These are phyloP conservation scores for Diploptera punctata DNA, from an alignment of 2,888 invertebrate species.

Conservation along the genomic window DNA sequence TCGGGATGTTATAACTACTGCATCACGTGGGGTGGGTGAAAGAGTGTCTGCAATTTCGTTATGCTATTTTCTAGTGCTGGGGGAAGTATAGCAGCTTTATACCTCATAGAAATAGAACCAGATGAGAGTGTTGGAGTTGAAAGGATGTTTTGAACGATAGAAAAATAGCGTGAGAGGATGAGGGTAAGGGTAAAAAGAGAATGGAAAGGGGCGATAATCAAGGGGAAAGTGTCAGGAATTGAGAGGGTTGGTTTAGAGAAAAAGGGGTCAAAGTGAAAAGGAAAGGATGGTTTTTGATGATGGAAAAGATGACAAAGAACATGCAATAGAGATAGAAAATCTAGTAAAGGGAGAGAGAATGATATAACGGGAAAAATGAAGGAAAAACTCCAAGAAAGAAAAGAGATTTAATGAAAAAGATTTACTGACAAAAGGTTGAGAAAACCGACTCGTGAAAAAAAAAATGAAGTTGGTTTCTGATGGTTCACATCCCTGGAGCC, in stretches of 20 bases:
- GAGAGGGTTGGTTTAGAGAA: neutral
- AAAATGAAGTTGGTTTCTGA: constrained; percentile 11
- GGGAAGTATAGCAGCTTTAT: neutral
- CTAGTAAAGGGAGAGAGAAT: neutral
- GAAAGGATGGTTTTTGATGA: neutral
- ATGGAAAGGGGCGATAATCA: too few species aligned
- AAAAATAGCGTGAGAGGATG: neutral
- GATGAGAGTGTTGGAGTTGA: neutral
- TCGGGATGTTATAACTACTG: constrained; percentile 10
- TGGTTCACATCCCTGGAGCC: constrained; percentile 2
- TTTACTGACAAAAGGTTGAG: constrained; percentile 35
- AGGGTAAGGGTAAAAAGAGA: neutral
- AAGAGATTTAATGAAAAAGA: constrained; percentile 35
- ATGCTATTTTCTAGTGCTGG: constrained; percentile 11
- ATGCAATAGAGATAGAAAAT: neutral
- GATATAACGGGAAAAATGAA: constrained; percentile 13
- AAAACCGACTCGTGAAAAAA: constrained; percentile 7
- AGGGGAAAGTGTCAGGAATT: too few species aligned
- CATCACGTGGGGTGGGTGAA: too few species aligned
- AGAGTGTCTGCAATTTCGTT: constrained; percentile 9
- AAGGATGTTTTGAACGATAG: constrained; percentile 20
- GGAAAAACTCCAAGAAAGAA: constrained; percentile 18
- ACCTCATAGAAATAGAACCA: constrained; percentile 3
- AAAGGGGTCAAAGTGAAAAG: neutral
- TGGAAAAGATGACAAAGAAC: constrained; percentile 1